Evolutionary conservation across 2,888 invertebrate species (phyloP).

Genomic region (Deilephila porcellus): DNA sequence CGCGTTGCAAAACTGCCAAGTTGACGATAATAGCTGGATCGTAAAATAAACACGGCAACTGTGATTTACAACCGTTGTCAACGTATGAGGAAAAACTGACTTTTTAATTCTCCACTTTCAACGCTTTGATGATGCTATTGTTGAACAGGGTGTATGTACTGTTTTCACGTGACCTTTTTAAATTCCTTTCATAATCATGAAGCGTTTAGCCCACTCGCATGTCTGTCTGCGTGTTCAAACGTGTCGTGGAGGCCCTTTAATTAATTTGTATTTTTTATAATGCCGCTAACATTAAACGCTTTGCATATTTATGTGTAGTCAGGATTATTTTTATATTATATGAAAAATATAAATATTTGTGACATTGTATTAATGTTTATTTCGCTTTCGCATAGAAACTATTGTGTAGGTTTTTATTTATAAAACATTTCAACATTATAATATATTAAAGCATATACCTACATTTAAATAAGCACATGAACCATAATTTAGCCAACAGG

Average conservation of each 20-base stretch:
- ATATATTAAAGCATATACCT: too few species aligned
- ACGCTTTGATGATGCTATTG: constrained; percentile 75
- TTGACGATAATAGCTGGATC: constrained; percentile 80
- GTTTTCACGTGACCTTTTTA: constrained; percentile 23
- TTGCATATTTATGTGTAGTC: background rate
- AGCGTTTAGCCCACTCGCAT: constrained; percentile 17
- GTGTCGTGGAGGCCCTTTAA: background rate
- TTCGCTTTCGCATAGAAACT: too few species aligned
- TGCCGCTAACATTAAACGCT: background rate
- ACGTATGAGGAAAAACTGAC: constrained; percentile 71
- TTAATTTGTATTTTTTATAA: background rate
- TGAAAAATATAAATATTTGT: too few species aligned
- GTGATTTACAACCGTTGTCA: constrained; percentile 78
- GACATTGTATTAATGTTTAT: too few species aligned
- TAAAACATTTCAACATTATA: too few species aligned
- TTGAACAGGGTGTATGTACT: constrained; percentile 42
- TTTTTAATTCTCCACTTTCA: constrained; percentile 72
- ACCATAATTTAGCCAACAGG: too few species aligned
- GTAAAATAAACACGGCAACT: constrained; percentile 78
- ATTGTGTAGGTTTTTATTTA: too few species aligned
- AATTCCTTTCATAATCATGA: constrained; percentile 23
- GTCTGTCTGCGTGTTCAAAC: constrained; percentile 5
- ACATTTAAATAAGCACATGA: too few species aligned
- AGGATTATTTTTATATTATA: background rate
- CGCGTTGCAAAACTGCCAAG: constrained; percentile 78